A percentile compares a stretch with the other conserved stretches of the same genome.
These are phyloP conservation scores for Carpatolechia fugitivella DNA, from an alignment of 2,888 invertebrate genomes.

Conservation along the genomic window DNA sequence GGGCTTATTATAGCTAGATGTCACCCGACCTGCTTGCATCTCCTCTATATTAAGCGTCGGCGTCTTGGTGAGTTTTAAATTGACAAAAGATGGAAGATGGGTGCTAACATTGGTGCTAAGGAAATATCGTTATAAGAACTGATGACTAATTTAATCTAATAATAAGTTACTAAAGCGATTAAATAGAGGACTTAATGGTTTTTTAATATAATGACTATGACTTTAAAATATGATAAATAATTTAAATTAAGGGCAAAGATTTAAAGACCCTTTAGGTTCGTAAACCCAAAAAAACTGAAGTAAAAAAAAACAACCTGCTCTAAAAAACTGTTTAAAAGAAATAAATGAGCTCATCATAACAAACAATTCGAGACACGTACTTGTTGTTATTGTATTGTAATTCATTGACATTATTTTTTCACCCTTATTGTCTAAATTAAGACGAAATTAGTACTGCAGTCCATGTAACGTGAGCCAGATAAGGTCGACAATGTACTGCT, in stretches of 20 bases:
- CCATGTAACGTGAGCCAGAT: constrained; percentile 34
- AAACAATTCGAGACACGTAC: not conserved
- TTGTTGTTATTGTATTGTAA: constrained; percentile 6
- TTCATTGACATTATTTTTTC: constrained; percentile 14
- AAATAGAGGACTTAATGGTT: too few species aligned
- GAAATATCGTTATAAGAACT: too few species aligned
- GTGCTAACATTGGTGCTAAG: not conserved
- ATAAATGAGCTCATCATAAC: not conserved
- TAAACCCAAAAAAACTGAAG: not conserved
- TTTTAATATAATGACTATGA: not conserved
- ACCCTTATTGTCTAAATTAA: constrained; percentile 3
- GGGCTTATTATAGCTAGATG: constrained; percentile 79
- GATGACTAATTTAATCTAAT: too few species aligned
- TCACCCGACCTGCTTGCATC: constrained; percentile 76
- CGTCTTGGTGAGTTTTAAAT: constrained; percentile 27
- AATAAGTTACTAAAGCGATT: too few species aligned
- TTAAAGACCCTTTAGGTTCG: not conserved
- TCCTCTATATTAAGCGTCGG: constrained; percentile 72
- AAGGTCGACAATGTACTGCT: constrained; percentile 54
- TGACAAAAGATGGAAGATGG: not conserved
- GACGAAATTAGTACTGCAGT: constrained; percentile 26
- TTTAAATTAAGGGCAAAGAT: not conserved
- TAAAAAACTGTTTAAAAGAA: not conserved
- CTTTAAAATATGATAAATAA: not conserved
- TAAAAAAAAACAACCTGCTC: not conserved